Evolutionary conservation across 2,888 invertebrate genomes (phyloP), one percentile per base, ranked within the genome.

Genomic region (Amphipoea oculea): DNA sequence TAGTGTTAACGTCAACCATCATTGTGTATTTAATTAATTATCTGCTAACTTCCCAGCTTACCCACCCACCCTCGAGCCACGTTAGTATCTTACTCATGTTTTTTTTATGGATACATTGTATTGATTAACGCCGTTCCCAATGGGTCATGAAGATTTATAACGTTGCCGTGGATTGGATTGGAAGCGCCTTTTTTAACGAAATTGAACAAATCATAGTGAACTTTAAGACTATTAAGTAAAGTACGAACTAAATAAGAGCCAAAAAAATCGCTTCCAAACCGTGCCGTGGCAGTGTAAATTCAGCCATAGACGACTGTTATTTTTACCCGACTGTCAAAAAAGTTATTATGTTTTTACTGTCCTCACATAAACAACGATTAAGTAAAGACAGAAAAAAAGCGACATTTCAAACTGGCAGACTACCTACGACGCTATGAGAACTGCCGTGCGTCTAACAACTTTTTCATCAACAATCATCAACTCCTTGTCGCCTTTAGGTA

Each of bases 1-100:
- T 98, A 88, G 92, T 89, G 67, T 48, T 45, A 36, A 48, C 11
- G 23, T 12, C 17, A 42, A 60, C 3, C 4, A 73, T 40, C 3
- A 48, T 63, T 54, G 9, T 54, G 4, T 60, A 36, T 12, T 36
- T 36, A 36, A 36, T 36, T 36, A 36, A 36, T 36, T 60, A 14
- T 20, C 4, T 42, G 20, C 23, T 57, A 40, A n/a, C 20, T 60
- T 20, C 60, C n/a, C 11, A 40, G n/a, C 23, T 40, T 23, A 23
- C 4, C 6, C 17, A n/a, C 11, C n/a, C 60, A 42, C 6, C 12
- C 62, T 62, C 12, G 2, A n/a, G n/a, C 20, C 29, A 29, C 14
- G 51, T 51, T 17, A 51, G 17, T 17, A 17, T 45, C 45, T 68
- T 29, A 45, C 29, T 67, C 67, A 1, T 40, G 23, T 57, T 45